Evolutionary conservation across 2,113 vertebrate genomes (phyloP).

Genomic region (Geothlypis trichas): DNA sequence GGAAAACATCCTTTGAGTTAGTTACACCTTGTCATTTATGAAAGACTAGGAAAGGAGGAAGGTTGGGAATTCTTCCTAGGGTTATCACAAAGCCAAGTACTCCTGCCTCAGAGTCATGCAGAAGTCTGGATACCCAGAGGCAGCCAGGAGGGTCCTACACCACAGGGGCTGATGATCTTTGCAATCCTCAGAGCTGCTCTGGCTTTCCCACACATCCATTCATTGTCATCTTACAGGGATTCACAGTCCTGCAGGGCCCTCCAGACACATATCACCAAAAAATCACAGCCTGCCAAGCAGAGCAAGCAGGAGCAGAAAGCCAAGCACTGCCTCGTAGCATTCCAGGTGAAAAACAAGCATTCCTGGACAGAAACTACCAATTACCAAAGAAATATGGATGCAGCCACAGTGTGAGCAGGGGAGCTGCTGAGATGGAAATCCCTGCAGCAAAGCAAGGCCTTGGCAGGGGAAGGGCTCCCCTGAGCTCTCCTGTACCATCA

Average conservation of each 20-base stretch:
- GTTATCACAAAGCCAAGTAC: background rate
- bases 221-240: accelerated
- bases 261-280: background rate
- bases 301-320: background rate
- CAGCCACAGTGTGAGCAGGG: accelerated
- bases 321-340: background rate
- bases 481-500: background rate
- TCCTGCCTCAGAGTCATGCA: accelerated
- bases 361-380: background rate
- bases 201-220: background rate
- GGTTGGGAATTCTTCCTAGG: background rate
- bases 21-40: background rate
- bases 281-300: background rate
- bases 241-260: background rate
- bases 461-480: background rate
- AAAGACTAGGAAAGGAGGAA: background rate
- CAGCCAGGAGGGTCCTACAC: background rate
- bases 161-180: accelerated
- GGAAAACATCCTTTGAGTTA: background rate
- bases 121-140: background rate
- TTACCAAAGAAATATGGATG: background rate
- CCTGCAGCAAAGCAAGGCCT: background rate
- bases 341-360: background rate
- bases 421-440: background rate
- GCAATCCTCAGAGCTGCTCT: background rate